phyloP scores from a whole-genome alignment of 2,113 vertebrate genomes.

The Columba livia region DNA sequence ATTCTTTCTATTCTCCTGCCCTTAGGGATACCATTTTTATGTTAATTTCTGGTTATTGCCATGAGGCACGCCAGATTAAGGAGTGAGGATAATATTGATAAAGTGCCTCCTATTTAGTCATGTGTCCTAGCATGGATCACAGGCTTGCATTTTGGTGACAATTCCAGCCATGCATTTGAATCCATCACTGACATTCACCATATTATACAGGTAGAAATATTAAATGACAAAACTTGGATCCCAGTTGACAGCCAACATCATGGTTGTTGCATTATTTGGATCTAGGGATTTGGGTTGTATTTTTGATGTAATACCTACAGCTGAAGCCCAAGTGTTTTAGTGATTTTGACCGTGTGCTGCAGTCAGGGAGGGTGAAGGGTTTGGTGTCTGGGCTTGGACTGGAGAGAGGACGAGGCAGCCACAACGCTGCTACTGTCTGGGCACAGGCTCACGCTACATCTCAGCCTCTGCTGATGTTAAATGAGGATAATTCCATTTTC shows the following conservation, averaged over 20 bases:
- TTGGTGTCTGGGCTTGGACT: background rate
- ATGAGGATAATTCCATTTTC: background rate
- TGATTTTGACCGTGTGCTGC: background rate
- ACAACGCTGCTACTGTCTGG: background rate
- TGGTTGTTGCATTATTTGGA: background rate
- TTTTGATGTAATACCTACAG: background rate
- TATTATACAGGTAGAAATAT: background rate
- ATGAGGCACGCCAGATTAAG: background rate
- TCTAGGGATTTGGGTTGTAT: background rate
- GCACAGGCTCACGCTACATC: rapidly evolving
- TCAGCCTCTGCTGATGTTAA: background rate
- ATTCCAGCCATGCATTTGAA: background rate
- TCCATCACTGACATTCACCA: background rate
- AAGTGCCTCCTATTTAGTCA: background rate
- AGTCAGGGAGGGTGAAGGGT: background rate
- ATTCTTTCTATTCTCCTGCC: background rate
- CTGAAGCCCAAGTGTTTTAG: background rate
- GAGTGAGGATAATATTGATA: background rate
- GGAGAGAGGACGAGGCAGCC: background rate
- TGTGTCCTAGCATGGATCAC: background rate
- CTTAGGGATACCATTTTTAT: background rate
- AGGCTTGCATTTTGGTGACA: background rate
- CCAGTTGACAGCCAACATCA: background rate
- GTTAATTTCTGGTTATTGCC: background rate
- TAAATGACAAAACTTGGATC: background rate